A percentile compares a stretch with the other conserved stretches of the same genome.
phyloP scores from a whole-genome alignment of 2,888 invertebrate species.

The Platypus cylindrus region DNA sequence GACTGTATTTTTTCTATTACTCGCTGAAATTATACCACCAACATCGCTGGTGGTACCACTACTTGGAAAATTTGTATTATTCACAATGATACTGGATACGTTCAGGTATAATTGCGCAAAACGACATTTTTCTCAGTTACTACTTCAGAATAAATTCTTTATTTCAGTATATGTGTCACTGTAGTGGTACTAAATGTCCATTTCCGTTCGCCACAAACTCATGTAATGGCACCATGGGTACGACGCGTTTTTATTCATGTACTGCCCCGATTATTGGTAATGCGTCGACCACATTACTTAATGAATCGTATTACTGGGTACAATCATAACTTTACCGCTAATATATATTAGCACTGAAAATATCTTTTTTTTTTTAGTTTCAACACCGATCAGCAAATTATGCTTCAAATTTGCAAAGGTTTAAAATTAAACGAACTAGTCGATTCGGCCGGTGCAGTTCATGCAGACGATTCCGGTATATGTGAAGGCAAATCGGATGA shows the following conservation, averaged over 20 bases:
- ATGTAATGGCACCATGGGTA: constrained; percentile 96
- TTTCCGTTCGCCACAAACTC: constrained; percentile 95
- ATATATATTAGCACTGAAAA: too few relatives aligned
- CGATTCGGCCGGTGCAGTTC: constrained; percentile 27
- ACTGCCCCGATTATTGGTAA: constrained; percentile 83
- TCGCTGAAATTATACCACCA: constrained; percentile 80
- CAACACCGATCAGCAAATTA: constrained; percentile 39
- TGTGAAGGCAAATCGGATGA: constrained; percentile 36
- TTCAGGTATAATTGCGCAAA: constrained; percentile 64
- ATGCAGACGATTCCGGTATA: constrained; percentile 27
- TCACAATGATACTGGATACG: constrained; percentile 92
- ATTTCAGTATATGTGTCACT: constrained; percentile 32
- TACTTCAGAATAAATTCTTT: constrained; percentile 3
- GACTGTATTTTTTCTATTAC: constrained; percentile 90
- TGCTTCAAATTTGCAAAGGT: constrained; percentile 68
- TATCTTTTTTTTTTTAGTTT: constrained; percentile 4
- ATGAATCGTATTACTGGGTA: constrained; percentile 50
- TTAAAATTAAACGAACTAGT: constrained; percentile 59
- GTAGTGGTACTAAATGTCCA: constrained; percentile 95
- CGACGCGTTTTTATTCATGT: constrained; percentile 92
- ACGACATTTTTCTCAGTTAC: too few relatives aligned
- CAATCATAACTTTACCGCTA: too few relatives aligned
- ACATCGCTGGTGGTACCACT: constrained; percentile 88
- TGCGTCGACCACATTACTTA: constrained; percentile 69
- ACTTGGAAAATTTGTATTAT: constrained; percentile 87